Evolutionary conservation across 92 coral and sea anemone genomes (phyloP), one percentile per base, ranked within the genome.

Genomic region (Parazoanthus darwini): DNA sequence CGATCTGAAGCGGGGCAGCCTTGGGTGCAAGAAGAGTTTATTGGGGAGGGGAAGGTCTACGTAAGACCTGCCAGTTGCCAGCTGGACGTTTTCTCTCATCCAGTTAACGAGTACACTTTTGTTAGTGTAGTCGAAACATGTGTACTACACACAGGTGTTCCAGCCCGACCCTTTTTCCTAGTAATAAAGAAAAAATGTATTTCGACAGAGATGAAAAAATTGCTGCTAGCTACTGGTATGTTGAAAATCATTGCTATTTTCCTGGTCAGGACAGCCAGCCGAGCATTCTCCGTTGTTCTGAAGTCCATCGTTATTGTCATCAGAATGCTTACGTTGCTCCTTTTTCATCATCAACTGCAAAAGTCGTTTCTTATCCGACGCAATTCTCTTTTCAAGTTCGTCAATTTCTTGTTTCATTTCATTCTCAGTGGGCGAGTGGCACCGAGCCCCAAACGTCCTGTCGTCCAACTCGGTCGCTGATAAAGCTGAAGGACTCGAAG

Each of bases 361-460:
- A 4, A 95, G 88, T 38, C 98, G 90, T 76, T 92, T 91, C 59
- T 86, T 90, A 51, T 95, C 98, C 1, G 90, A 89, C 8, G 93
- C 91, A 22, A 95, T 95, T n/a, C 96, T 88, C 51, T 43, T 73
- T 63, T 95, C 96, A 46, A 97, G 90, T 68, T 95, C 99, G 5
- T 88, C 89, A 50, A 97, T 92, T 92, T 97, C 99, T 65, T 71
- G 90, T 42, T 48, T 88, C 94, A 97, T 94, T 39, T 89, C 92
- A 43, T 88, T 92, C 46, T 88, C 92, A 33, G 92, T 91, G 2
- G 93, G 90, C 63, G 94, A 89, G 48, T 3, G 71, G 86, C 88
- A 81, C 48, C 83, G 73, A 35, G 46, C 44, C 13, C 42, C 25
- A 10, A 8, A 26, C 42, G 18, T 43, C 23, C 77, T 35, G 22